Evolutionary conservation across 2,797 vertebrate species (phyloP).

Genomic region (Chaunax sp.): DNA sequence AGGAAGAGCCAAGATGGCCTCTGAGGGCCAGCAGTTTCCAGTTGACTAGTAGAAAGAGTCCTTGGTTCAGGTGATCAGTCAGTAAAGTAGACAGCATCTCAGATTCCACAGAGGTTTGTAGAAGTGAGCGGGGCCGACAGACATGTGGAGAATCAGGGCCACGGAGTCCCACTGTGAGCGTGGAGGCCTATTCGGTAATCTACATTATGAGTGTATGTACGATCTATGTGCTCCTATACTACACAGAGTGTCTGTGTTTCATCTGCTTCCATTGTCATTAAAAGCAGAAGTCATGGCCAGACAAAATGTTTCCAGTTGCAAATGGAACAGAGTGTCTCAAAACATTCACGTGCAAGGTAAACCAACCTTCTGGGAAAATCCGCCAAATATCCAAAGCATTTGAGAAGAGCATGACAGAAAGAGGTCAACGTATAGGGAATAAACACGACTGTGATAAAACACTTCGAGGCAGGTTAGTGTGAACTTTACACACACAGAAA

Average conservation of each 20-base stretch:
- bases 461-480: conserved; percentile 25
- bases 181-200: conserved; percentile 4
- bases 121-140: conserved; percentile 19
- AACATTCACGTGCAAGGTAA: conserved; percentile 34
- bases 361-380: conserved; percentile 28
- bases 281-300: conserved; percentile 28
- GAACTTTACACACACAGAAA: conserved; percentile 47
- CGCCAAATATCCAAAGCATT: conserved; percentile 3
- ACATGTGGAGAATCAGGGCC: conserved; percentile 36
- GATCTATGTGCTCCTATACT: no score
- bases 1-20: conserved; percentile 50
- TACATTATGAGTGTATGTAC: conserved; percentile 5
- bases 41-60: conserved; percentile 22
- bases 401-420: conserved; percentile 5
- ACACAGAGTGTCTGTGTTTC: background rate
- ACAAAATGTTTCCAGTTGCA: conserved; percentile 23
- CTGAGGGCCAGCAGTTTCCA: conserved; percentile 41
- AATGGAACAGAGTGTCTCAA: conserved; percentile 31
- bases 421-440: background rate
- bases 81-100: conserved; percentile 50
- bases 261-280: background rate
- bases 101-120: conserved; percentile 58
- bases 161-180: no score
- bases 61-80: conserved; percentile 54
- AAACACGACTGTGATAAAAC: conserved; percentile 30